Base-by-base conservation (phyloP, 2,797 vertebrate genomes). In the Pagetopsis macropterus region DNA sequence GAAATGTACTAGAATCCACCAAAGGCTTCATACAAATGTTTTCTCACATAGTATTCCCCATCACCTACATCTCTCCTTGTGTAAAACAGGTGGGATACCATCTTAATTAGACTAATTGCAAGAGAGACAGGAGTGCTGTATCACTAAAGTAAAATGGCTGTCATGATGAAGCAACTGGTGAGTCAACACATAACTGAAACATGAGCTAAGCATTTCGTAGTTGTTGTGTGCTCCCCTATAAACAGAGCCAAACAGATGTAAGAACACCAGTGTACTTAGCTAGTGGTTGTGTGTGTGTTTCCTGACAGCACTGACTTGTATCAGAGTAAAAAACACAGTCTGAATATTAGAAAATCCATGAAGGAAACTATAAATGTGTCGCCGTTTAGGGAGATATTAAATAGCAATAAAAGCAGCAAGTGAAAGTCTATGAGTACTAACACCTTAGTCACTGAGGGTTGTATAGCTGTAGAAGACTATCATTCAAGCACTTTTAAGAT, bases 151-250 rank as follows among this genome's bases (percentile, higher is more conserved):
- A 0, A 51, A 45, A 50, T 15, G 59, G 54, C 27, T 19, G 46
- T 3, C 56, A 46, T 15, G 8, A 45, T 21, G 37, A 49, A 55
- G 31, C 27, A 60, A 41, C 43, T 8, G 55, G n/a, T 8, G 15
- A 15, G 7, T 23, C 31, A 63, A 61, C 61, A 64, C 19, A 23
- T 21, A 9, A 55, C 31, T 65, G 78, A 59, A 65, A 72, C 3
- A 54, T 3, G 33, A 67, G 15, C 41, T 23, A 7, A 2, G 4
- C 14, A 31, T 50, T 72, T 72, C 54, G 23, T 72, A 60, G 37
- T n/a, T 51, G 50, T 27, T 52, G 19, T 51, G 57, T 41, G 11
- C 40, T 49, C 3, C 3, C 0, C 19, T 9, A 12, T 5, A 12
- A 37, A 27, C 69, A 9, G 27, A 59, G 49, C 14, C 49, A 37